Base-by-base conservation (phyloP, 2,888 invertebrate species). In the Tillus elongatus region DNA sequence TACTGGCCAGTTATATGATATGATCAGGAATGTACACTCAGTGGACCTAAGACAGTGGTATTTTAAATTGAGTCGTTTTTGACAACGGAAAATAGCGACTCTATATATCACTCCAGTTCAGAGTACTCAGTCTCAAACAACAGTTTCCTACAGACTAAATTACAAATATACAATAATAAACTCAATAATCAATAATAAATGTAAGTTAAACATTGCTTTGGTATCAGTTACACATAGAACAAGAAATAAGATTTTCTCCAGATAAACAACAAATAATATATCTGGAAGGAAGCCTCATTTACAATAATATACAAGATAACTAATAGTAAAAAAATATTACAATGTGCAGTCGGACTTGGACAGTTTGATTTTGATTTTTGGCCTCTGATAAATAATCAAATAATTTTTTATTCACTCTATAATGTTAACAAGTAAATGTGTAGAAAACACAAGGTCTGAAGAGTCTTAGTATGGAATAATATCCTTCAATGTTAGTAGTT, bases 141-240 rank as follows among this genome's bases (percentile, higher is more conserved):
- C 61, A 63, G 61, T 6, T 19, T 19, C 54, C 55, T 57, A 58
- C 46, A 50, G 52, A 51, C 57, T 62, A 62, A 53, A 53, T 56
- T 63, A 63, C 60, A 62, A 60, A 63, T 62, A 58, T 62, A 61
- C 60, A 62, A 49, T 15, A 52, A 55, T 59, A 62, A 61, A 60
- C 58, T 61, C 58, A 60, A 62, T 60, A 61, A 60, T 57, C 51
- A 53, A 58, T 58, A 60, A 59, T 56, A 56, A 53, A 57, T 57
- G 52, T 59, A 59, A 58, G 50, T 52, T 60, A 63, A 65, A 66
- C 64, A 66, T 64, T 64, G 66, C 67, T 67, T 67, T 67, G 67
- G 67, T 66, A 66, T 67, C 63, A 60, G 65, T 66, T 66, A 64
- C 66, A n/a, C n/a, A 63, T 60, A 58, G 58, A 65, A 63, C 60